Evolutionary conservation across 2,888 invertebrate genomes (phyloP), one percentile per base, ranked within the genome.

Genomic region (Agrochola litura): DNA sequence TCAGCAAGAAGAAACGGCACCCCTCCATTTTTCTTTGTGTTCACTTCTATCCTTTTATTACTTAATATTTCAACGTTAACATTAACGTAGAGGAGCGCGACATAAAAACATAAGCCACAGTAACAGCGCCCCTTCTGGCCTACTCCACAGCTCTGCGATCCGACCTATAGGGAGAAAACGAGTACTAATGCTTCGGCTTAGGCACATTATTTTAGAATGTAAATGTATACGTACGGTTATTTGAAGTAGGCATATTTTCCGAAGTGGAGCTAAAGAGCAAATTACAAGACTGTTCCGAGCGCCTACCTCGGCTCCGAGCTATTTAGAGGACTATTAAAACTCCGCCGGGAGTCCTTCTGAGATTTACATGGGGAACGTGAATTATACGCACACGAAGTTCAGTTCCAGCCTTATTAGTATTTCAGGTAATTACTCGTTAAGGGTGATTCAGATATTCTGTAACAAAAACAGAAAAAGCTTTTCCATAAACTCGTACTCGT

Each of bases 251-350:
- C 90, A 92, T 91, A 92, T 93, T 92, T 92, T 89, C 89, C 87
- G 86, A 91, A 91, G 90, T 89, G 85, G 90, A 87, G 83, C 79
- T 82, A 77, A 87, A 89, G 89, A 92, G 92, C 93, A 93, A 95
- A 95, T 94, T 93, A 94, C 92, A 92, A 91, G 92, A 91, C 91
- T 91, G 91, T 90, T 89, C 87, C 89, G 89, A 88, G 86, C 89
- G 90, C 90, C 89, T 89, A 91, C 91, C 90, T 90, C 90, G 84
- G 90, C 90, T 91, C 86, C 80, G 89, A 89, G 91, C 92, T 92
- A 94, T 95, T 88, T 94, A 94, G 88, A 91, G 92, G 91, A 91
- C 93, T 92, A 94, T 94, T 94, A 94, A 93, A 94, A 93, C 92
- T 93, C 93, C 89, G 89, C 90, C 88, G 90, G 91, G 89, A 92